Evolutionary conservation across 23 tunicate genomes (phyloP).

Genomic region (Ciona savignyi): DNA sequence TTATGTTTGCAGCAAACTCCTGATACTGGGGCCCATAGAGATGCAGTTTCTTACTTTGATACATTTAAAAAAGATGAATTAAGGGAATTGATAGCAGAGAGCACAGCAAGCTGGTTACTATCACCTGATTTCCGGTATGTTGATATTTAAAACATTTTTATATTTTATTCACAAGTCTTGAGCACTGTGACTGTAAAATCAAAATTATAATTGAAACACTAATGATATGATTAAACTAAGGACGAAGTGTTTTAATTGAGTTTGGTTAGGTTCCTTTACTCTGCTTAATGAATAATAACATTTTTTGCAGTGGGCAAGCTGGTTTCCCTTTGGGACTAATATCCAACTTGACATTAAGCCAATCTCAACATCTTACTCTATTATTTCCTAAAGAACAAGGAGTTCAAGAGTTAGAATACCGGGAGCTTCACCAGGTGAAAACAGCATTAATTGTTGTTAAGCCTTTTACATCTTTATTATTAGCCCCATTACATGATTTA

Average conservation of each 20-base stretch:
- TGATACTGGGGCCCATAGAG: conserved; percentile 23
- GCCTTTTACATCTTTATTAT: background rate
- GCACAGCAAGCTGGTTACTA: no score
- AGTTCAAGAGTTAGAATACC: conserved; percentile 56
- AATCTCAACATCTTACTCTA: conserved; percentile 48
- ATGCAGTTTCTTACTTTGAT: conserved; percentile 54
- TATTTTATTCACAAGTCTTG: no score
- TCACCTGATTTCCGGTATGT: conserved; percentile 71
- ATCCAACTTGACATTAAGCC: conserved; percentile 47
- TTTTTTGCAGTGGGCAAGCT: conserved; percentile 41
- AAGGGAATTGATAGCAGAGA: conserved; percentile 62
- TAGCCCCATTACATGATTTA: background rate
- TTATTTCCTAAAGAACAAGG: conserved; percentile 59
- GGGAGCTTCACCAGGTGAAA: conserved; percentile 40
- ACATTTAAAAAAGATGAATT: conserved; percentile 62
- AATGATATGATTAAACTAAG: no score
- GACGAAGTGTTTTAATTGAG: no score
- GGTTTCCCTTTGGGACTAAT: conserved; percentile 52
- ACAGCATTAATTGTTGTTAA: background rate
- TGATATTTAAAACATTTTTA: background rate
- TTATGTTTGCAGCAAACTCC: no score
- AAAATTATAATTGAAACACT: no score
- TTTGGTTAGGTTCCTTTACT: no score
- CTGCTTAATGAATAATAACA: background rate
- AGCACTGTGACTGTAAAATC: background rate